Conservation (phyloP, 1,140 invertebrate genomes). For the Phymastichus coffea region DNA sequence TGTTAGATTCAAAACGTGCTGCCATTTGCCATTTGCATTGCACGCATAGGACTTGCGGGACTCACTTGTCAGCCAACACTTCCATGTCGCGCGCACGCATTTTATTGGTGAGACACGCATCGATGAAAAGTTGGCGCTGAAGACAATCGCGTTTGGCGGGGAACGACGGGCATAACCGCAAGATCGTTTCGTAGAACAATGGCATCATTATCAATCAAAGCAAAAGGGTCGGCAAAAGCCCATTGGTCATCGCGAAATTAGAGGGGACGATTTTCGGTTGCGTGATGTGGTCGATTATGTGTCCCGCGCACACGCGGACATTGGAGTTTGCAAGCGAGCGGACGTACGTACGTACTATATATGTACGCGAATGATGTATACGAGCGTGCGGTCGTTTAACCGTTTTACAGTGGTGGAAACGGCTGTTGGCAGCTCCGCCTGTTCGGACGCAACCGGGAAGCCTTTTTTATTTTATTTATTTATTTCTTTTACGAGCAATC, state of each 20-base stretch:
- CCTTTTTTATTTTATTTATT: too few relatives aligned
- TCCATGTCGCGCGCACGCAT: background rate
- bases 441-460: conserved; percentile 38
- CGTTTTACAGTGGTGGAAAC: conserved; percentile 48
- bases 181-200: conserved; percentile 14
- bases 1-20: too few relatives aligned
- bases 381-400: conserved; percentile 49
- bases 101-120: background rate
- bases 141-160: background rate
- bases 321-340: too few relatives aligned
- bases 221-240: background rate
- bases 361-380: conserved; percentile 50
- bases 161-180: background rate
- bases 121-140: conserved; percentile 9
- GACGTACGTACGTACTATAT: too few relatives aligned
- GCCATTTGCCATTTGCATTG: too few relatives aligned
- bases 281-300: conserved; percentile 39
- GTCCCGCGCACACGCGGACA: conserved; percentile 32
- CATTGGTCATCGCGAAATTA: conserved; percentile 7
- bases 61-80: too few relatives aligned
- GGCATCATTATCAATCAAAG: conserved; percentile 21
- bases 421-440: conserved; percentile 47
- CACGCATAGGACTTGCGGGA: too few relatives aligned
- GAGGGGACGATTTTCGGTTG: background rate
- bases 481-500: too few relatives aligned